phyloP scores from a whole-genome alignment of 2,797 vertebrate genomes.

The Novumbra hubbsi region DNA sequence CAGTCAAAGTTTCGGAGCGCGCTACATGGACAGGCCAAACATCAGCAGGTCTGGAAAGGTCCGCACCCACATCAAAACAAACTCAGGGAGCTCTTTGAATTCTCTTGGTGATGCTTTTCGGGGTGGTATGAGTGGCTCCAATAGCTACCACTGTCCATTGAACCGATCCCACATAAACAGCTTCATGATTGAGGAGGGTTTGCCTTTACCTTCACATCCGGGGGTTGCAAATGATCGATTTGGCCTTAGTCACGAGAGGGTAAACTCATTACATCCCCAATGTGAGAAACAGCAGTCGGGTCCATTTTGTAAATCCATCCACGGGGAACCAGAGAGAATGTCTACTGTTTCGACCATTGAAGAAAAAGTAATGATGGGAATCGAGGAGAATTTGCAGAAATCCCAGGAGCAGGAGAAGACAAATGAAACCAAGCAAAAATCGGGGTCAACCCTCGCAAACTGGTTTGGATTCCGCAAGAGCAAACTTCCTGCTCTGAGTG shows the following conservation, averaged over 20 bases:
- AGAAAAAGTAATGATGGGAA: slow-evolving; percentile 93
- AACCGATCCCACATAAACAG: slow-evolving; percentile 72
- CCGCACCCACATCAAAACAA: slow-evolving; percentile 86
- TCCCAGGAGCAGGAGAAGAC: slow-evolving; percentile 79
- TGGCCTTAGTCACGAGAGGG: slow-evolving; percentile 65
- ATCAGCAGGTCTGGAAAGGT: slow-evolving; percentile 75
- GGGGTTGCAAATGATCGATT: slow-evolving; percentile 69
- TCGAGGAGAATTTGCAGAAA: slow-evolving; percentile 89
- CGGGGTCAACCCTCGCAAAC: slow-evolving; percentile 82
- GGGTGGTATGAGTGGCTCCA: slow-evolving; percentile 71
- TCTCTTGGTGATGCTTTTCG: slow-evolving; percentile 78
- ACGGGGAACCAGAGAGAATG: slow-evolving; percentile 70
- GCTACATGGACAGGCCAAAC: slow-evolving; percentile 79
- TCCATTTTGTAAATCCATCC: slow-evolving; percentile 68
- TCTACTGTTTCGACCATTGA: slow-evolving; percentile 79
- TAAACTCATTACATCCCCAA: slow-evolving; percentile 50
- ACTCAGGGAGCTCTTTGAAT: slow-evolving; percentile 74
- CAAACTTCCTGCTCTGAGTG: slow-evolving; percentile 82
- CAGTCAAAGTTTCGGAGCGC: slow-evolving; percentile 86
- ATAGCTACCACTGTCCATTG: slow-evolving; percentile 77
- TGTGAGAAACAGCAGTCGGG: slow-evolving; percentile 71
- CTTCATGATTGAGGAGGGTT: slow-evolving; percentile 71
- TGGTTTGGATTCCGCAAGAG: slow-evolving; percentile 92
- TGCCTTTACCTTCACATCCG: slow-evolving; percentile 57
- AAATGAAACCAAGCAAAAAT: slow-evolving; percentile 77